Base-by-base conservation (phyloP, 2,888 invertebrate species). In the Hermaeophaga mercurialis region DNA sequence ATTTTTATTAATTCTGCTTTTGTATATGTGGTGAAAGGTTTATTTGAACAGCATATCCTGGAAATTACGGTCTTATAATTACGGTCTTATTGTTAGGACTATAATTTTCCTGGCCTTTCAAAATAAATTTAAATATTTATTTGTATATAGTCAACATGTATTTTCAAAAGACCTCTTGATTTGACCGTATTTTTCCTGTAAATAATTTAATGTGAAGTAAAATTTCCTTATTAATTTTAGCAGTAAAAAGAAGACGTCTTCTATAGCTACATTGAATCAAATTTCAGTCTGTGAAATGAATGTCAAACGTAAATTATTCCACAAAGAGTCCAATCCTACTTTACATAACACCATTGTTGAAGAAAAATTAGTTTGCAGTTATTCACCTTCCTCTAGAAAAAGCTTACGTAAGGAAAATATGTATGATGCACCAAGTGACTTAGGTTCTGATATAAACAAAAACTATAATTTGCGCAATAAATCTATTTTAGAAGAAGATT, bases 291-390 rank as follows among this genome's bases (percentile, higher is more conserved):
- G 57, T 54, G 59, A 59, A 56, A 49, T 39, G 34, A 63, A 55
- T 43, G 65, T 62, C 19, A 71, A 70, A 60, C 64, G 70, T 12
- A 66, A 66, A 61, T 58, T 73, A 47, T 72, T 71, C 54, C 38
- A 47, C 26, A 50, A 61, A 12, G 50, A 56, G 24, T 49, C 52
- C 31, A 28, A 56, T 17, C 46, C 15, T 14, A 5, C 3, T 19
- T 28, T 58, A 50, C 43, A 66, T 22, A 38, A 57, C 6, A 66
- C 65, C 2, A 45, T 60, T 28, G 48, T 58, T 15, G 70, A 71
- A 63, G 70, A 69, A 50, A 61, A 56, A 31, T n/a, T 66, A 34
- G 55, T 57, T 24, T 70, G 72, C 44, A 44, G 43, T 24, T 66
- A 59, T 49, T 48, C 59, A 22, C 57, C 58, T 1, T 38, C 7